Evolutionary conservation across 2,797 vertebrate species (phyloP).

Genomic region (Salmo trutta): DNA sequence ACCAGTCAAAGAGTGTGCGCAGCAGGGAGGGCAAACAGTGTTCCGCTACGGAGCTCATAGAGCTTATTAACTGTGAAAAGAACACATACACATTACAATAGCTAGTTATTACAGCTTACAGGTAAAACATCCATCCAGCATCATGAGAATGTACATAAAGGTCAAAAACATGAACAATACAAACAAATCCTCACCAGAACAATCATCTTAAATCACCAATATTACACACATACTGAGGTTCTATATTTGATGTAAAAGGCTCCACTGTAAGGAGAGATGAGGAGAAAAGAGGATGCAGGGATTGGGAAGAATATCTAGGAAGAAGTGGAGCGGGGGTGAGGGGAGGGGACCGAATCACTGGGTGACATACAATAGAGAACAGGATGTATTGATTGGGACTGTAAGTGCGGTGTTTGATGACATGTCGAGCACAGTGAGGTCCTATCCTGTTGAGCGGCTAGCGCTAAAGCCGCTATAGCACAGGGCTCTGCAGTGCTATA

Average conservation of each 20-base stretch:
- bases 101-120: neutral
- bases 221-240: neutral
- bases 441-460: constrained; percentile 16
- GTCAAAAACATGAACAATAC: neutral
- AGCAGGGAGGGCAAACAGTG: constrained; percentile 99
- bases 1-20: constrained; percentile 99
- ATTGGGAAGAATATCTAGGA: neutral
- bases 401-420: constrained; percentile 16
- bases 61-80: constrained; percentile 92
- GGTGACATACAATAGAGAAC: constrained; percentile 13
- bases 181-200: neutral
- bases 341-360: constrained; percentile 4
- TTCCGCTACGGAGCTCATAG: constrained; percentile 99
- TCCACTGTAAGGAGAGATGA: neutral
- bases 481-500: neutral
- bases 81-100: neutral
- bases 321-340: neutral
- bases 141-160: neutral
- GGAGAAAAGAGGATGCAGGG: neutral
- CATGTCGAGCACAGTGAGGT: constrained; percentile 12
- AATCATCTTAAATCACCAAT: neutral
- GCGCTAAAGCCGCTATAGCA: neutral
- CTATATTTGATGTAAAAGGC: neutral
- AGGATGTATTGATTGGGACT: constrained; percentile 32
- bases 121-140: too few relatives aligned